Evolutionary conservation across 2,113 vertebrate species (phyloP), one percentile per base, ranked within the genome.

Genomic region (Stigmatopora argus): DNA sequence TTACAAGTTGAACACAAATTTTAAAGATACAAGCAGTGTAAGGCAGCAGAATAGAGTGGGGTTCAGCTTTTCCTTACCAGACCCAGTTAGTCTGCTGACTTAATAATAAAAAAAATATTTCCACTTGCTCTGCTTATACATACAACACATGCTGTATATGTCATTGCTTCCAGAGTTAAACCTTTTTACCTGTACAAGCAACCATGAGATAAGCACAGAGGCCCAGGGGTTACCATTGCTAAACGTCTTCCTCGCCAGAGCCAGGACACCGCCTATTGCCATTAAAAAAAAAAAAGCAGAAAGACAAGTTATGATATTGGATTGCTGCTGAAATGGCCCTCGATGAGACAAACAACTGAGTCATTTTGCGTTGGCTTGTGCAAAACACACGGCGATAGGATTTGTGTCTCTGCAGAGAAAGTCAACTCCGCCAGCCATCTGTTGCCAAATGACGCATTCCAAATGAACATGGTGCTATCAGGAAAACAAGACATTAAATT

Each of bases 191-290:
- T 90, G 90, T 7, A 85, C 86, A 49, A 89, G 79, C 34, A 85
- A 49, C 87, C 84, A 90, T 46, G 86, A 87, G 45, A 80, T 69
- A 1, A 90, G 79, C 47, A 87, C 86, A 0, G 90, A 89, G 11
- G 82, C 88, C 90, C 89, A 91, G 12, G 92, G 92, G 70, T 94
- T 94, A 5, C 92, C 91, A 7, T 82, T 89, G 12, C 15, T 70
- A 51, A 90, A 92, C 0, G 91, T 90, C 10, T 89, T 88, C 69
- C 84, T 93, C 0, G 85, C 89, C 0, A 89, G 85, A 2, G 89
- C 86, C 73, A 93, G 72, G 46, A 89, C 78, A 19, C 90, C 62
- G 14, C 90, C 92, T 93, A 31, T 61, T 67, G 26, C 69, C 49
- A 62, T 70, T 18, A 7, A 7, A 34, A 6, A 23, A 60, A 44